Base-by-base conservation (phyloP, 2,113 vertebrate genomes). In the Melanotaenia duboulayi region DNA sequence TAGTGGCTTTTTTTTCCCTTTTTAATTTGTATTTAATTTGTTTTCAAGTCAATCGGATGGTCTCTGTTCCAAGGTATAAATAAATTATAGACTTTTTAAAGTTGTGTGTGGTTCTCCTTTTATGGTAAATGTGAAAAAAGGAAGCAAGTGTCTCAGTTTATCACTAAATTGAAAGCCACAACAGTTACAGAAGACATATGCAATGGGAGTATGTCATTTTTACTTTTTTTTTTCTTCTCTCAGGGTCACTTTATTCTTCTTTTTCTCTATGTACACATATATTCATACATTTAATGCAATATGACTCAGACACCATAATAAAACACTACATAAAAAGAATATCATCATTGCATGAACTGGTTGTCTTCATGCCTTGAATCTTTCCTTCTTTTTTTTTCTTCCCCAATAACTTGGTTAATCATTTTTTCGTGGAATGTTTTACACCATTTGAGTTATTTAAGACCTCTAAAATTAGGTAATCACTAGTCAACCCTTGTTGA, bases 31-130 rank as follows among this genome's bases (percentile, higher is more conserved):
- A 81, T 85, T 87, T 84, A 40, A 57, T 87, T 85, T 90, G 78
- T 76, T 89, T 92, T 89, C 80, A 69, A 74, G 82, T 73, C 48
- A 44, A 80, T 84, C 75, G 83, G 76, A 87, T 74, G 89, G 86
- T 93, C 76, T 92, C 85, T 91, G 90, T 92, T 88, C 82, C 37
- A 87, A 84, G 70, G 72, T 90, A 92, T 80, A 89, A 94, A 93
- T 93, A 91, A 93, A 93, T 86, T 46, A 76, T 72, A 66, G 84
- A 90, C 84, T 93, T 93, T 93, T 71, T 92, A 92, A 70, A 66
- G 65, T 76, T 72, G 84, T 89, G 79, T 82, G 49, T 78, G 56
- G 17, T 55, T 86, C 80, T 80, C 20, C 35, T 70, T 67, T 76
- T 69, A 1, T 48, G 7, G n/a, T 28, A 14, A 16, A 65, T 35